phyloP scores from a whole-genome alignment of 2,888 invertebrate species.

The Rosalia funebris region DNA sequence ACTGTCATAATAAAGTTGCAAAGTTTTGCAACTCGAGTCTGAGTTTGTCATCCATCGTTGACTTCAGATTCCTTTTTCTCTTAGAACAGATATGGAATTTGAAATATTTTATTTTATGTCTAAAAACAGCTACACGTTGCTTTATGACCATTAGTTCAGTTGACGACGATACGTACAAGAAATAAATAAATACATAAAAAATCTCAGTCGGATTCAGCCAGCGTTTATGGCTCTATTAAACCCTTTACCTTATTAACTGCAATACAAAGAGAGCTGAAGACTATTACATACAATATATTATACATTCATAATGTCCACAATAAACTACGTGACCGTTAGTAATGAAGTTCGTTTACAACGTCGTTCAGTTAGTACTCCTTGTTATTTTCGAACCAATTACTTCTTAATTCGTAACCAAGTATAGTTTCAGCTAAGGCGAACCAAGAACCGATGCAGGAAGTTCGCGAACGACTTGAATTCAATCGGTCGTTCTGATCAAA shows the following conservation, averaged over 20 bases:
- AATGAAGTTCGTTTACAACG: slow-evolving; percentile 26
- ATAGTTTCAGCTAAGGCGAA: slow-evolving; percentile 19
- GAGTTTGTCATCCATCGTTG: too few species aligned
- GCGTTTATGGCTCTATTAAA: slow-evolving; percentile 17
- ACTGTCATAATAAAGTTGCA: too few species aligned
- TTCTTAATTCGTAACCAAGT: slow-evolving; percentile 34
- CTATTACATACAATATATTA: slow-evolving; percentile 28
- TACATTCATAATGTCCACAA: slow-evolving; percentile 33
- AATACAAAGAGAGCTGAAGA: slow-evolving; percentile 4
- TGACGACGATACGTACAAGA: too few species aligned
- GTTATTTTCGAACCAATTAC: slow-evolving; percentile 34
- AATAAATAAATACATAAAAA: too few species aligned
- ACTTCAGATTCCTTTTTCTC: too few species aligned
- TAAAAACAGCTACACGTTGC: too few species aligned
- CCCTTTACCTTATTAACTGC: neutral
- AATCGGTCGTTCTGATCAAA: slow-evolving; percentile 23
- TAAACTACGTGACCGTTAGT: slow-evolving; percentile 28
- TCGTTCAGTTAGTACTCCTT: slow-evolving; percentile 27
- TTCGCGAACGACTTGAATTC: slow-evolving; percentile 19
- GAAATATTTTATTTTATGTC: too few species aligned
- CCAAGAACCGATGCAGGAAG: slow-evolving; percentile 16
- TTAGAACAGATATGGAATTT: too few species aligned
- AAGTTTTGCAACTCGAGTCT: too few species aligned
- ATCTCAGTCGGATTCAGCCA: neutral
- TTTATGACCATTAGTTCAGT: too few species aligned